Conservation (phyloP, 2,888 invertebrate genomes). For the Hetaerina titia region DNA sequence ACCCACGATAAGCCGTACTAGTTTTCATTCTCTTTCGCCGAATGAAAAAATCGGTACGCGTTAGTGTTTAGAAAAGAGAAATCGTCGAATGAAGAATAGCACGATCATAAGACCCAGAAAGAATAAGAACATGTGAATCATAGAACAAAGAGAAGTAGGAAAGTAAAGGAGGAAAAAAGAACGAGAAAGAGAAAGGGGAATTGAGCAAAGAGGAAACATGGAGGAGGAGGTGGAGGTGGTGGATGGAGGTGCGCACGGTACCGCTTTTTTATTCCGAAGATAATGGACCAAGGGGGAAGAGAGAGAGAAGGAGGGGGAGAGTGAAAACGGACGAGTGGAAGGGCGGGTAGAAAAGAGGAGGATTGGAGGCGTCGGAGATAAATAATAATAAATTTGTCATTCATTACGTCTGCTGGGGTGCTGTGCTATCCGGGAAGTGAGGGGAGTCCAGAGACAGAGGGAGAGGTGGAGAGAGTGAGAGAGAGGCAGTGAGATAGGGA, state of each 20-base stretch:
- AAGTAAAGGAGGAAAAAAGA: background rate
- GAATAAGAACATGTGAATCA: background rate
- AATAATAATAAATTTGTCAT: slow-evolving; percentile 66
- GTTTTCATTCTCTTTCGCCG: too few relatives aligned
- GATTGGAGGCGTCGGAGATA: slow-evolving; percentile 61
- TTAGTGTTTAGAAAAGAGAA: too few relatives aligned
- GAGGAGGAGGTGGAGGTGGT: background rate
- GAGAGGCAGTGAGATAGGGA: background rate
- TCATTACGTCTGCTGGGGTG: slow-evolving; percentile 58
- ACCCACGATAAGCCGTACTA: too few relatives aligned
- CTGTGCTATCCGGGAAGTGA: slow-evolving; percentile 47
- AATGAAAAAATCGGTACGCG: too few relatives aligned
- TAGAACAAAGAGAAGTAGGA: background rate
- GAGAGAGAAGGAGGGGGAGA: background rate
- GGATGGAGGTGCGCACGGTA: background rate
- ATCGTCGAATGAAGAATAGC: background rate
- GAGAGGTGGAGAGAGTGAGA: background rate
- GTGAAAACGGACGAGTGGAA: background rate
- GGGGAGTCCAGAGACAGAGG: background rate
- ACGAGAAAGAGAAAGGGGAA: background rate
- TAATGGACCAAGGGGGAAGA: slow-evolving; percentile 21
- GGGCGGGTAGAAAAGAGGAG: slow-evolving; percentile 20
- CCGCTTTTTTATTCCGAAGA: slow-evolving; percentile 18
- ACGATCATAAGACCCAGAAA: background rate
- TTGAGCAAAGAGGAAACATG: background rate